Conservation (phyloP, 2,113 vertebrate genomes). For the Gavialis gangeticus region DNA sequence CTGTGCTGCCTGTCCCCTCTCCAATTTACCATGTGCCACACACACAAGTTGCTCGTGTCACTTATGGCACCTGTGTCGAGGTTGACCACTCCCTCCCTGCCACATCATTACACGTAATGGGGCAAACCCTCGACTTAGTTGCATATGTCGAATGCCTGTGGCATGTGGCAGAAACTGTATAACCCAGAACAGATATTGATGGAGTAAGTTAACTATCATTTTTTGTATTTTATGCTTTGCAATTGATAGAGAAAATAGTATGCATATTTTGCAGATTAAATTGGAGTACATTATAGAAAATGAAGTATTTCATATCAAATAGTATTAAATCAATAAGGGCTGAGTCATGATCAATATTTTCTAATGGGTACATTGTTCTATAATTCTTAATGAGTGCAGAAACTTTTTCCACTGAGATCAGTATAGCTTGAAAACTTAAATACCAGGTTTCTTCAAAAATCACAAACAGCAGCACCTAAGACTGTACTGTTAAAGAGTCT, state of each 20-base stretch:
- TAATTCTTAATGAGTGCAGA: conserved; percentile 23
- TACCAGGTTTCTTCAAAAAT: conserved; percentile 52
- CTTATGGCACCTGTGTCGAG: no score
- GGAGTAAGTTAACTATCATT: no score
- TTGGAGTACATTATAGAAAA: conserved; percentile 21
- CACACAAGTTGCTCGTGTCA: no score
- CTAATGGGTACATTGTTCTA: background rate
- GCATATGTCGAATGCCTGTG: no score
- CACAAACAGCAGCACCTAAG: conserved; percentile 57
- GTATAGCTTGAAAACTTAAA: conserved; percentile 21
- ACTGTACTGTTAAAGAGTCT: conserved; percentile 72
- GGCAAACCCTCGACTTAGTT: no score
- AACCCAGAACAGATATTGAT: no score
- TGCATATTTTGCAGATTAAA: background rate
- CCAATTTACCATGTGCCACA: no score
- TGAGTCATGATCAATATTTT: background rate
- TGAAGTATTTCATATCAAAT: background rate
- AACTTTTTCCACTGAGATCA: background rate
- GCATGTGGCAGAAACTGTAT: no score
- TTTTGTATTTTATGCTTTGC: background rate
- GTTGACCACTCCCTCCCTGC: no score
- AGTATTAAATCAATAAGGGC: background rate
- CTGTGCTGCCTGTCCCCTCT: no score
- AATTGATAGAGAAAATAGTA: background rate
- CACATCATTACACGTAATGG: no score